Evolutionary conservation across 2,797 vertebrate species (phyloP).

Genomic region (Echeneis naucrates): DNA sequence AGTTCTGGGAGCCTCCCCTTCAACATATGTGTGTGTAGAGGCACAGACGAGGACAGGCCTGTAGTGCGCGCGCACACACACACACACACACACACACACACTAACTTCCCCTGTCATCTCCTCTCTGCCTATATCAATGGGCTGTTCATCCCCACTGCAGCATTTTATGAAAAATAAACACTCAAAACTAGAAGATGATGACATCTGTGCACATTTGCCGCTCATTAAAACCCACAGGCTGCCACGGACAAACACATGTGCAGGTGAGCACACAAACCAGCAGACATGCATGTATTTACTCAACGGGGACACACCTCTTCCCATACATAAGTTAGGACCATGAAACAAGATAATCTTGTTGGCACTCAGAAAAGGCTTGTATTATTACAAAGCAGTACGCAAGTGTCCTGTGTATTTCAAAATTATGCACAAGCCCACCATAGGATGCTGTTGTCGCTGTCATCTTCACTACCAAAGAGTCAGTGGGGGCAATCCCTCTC

Average conservation of each 20-base stretch:
- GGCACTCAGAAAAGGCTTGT: slow-evolving; percentile 2
- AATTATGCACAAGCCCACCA: slow-evolving; percentile 48
- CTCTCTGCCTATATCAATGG: slow-evolving; percentile 38
- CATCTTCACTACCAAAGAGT: slow-evolving; percentile 50
- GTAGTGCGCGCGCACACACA: background rate
- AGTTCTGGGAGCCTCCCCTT: slow-evolving; percentile 43
- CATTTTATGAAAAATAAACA: slow-evolving; percentile 72
- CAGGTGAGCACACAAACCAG: slow-evolving; percentile 78
- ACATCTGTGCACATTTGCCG: slow-evolving; percentile 51
- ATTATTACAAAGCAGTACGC: slow-evolving; percentile 21
- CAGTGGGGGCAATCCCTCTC: slow-evolving; percentile 60
- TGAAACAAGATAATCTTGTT: slow-evolving; percentile 74
- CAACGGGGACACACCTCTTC: slow-evolving; percentile 49
- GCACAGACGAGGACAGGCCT: slow-evolving; percentile 25
- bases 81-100: slow-evolving; percentile 16
- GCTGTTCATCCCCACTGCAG: slow-evolving; percentile 35
- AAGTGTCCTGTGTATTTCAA: slow-evolving; percentile 27
- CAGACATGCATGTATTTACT: slow-evolving; percentile 55
- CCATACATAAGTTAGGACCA: slow-evolving; percentile 33
- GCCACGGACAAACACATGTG: slow-evolving; percentile 47
- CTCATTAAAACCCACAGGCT: slow-evolving; percentile 41
- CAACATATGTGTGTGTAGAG: slow-evolving; percentile 38
- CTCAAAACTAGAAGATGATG: slow-evolving; percentile 56
- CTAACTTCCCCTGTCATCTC: slow-evolving; percentile 50
- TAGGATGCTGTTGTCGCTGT: slow-evolving; percentile 57